Base-by-base conservation (phyloP, 2,888 invertebrate species). In the Barypeithes pellucidus region DNA sequence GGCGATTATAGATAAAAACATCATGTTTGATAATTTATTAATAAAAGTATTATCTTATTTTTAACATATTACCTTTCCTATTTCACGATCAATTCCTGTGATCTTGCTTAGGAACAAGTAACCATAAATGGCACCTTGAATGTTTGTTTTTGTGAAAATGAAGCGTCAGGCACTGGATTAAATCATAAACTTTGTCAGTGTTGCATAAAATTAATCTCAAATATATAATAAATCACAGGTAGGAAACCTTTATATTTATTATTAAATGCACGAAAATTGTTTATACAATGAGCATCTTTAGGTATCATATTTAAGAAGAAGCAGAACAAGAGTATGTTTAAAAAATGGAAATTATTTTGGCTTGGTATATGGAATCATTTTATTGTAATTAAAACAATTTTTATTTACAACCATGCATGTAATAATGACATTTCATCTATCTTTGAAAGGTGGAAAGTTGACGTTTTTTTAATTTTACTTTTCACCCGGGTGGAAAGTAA, bases 1-100 rank as follows among this genome's bases (percentile, higher is more conserved):
- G 9, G 33, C 29, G 54, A 54, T 54, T 54, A 54, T 54, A 54
- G 54, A 54, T 54, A 33, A 14, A 33, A 54, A 33, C 16, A 54
- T 54, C 54, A 54, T 8, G 7, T 33, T 54, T 54, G 14, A 54
- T 54, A 54, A 54, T 54, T 33, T 33, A 29, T 54, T 54, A 14
- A 54, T 54, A 33, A 54, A 29, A 14, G 14, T 54, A 33, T 54
- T 54, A 33, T 33, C 54, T 54, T 54, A 8, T 54, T 22, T 54
- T 54, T 33, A 47, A 47, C 20, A 22, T 52, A 54, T 54, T 33
- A n/a, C 16, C 12, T 22, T 33, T 29, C 2, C 14, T 33, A 33
- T 7, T 4, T 14, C 8, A 54, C 8, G 16, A 33, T 54, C 24
- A 50, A 12, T 24, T 22, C n/a, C 22, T 24, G 24, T 24, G 22